Evolutionary conservation across 2,113 vertebrate genomes (phyloP).

Genomic region (Steatornis caripensis): DNA sequence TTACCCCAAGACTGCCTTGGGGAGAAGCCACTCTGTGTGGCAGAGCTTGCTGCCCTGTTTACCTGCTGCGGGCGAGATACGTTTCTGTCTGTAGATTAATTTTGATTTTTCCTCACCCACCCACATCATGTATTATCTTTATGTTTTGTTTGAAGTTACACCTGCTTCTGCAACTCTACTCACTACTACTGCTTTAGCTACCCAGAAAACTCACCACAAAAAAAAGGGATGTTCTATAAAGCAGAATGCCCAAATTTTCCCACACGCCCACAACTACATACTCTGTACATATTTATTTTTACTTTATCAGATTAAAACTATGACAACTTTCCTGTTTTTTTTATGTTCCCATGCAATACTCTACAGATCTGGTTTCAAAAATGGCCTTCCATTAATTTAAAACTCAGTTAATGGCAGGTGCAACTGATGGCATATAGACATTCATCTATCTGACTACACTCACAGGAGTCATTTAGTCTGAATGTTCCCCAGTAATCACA

Average conservation of each 20-base stretch:
- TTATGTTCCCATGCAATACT: background rate
- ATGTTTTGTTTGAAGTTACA: background rate
- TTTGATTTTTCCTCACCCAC: background rate
- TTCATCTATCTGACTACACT: slow-evolving; percentile 21
- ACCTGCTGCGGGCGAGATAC: background rate
- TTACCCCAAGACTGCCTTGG: background rate
- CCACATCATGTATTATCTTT: background rate
- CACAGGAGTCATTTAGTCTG: slow-evolving; percentile 21
- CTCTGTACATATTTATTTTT: background rate
- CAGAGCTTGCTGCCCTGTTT: background rate
- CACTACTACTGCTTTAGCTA: background rate
- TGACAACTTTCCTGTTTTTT: background rate
- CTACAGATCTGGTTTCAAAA: background rate
- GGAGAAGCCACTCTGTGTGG: fast-evolving
- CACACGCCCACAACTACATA: background rate
- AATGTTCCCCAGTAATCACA: slow-evolving; percentile 29
- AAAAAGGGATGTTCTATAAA: background rate
- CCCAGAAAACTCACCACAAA: background rate
- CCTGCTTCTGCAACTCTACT: background rate
- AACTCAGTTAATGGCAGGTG: background rate
- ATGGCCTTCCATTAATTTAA: background rate
- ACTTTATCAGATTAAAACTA: background rate
- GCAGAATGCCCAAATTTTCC: background rate
- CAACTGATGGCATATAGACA: background rate
- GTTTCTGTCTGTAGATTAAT: background rate